Percentiles rank a stretch among this genome's conserved stretches.
phyloP scores from a whole-genome alignment of 2,113 vertebrate genomes.

The Leiothrix lutea region DNA sequence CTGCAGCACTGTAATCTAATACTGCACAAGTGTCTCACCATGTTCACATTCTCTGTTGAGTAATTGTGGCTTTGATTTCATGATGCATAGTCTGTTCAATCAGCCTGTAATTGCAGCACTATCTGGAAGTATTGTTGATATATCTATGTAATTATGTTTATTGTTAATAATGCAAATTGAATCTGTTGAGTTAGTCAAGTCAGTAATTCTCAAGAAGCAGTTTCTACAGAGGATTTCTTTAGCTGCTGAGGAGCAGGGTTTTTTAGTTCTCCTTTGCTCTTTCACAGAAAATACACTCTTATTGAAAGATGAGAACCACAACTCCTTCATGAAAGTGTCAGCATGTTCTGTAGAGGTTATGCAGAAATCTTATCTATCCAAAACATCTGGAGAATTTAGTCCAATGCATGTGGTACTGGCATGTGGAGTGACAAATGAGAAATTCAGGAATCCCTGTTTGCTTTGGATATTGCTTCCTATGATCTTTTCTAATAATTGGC shows the following conservation, averaged over 20 bases:
- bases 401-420: not conserved
- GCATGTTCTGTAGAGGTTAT: not conserved
- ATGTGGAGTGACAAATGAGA: not conserved
- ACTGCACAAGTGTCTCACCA: not conserved
- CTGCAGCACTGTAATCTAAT: constrained; percentile 34
- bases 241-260: not conserved
- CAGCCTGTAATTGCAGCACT: constrained; percentile 25
- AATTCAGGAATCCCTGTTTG: not conserved
- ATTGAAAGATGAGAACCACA: not conserved
- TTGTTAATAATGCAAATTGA: constrained; percentile 52
- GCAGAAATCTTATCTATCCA: not conserved
- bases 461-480: not conserved
- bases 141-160: constrained; percentile 47
- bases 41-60: constrained; percentile 15
- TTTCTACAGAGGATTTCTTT: not conserved
- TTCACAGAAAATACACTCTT: not conserved
- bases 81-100: not conserved
- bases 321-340: not conserved
- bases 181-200: constrained; percentile 29
- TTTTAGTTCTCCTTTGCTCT: not conserved
- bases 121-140: constrained; percentile 25
- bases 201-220: not conserved
- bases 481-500: not conserved
- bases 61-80: constrained; percentile 19
- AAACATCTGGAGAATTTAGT: not conserved